phyloP scores from a whole-genome alignment of 2,797 vertebrate species.

The Catostomus latipinnis region DNA sequence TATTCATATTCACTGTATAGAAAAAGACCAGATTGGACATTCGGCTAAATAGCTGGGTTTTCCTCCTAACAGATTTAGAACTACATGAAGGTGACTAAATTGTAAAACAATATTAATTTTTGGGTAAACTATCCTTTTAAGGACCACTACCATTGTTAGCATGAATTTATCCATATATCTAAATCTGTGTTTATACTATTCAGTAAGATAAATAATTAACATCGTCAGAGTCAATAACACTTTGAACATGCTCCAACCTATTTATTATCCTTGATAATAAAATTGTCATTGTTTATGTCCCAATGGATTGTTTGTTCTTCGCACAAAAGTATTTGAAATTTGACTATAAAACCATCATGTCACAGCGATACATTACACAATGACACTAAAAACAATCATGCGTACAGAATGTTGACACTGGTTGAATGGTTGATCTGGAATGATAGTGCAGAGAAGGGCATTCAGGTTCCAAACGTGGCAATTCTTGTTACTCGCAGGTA shows the following conservation, averaged over 20 bases:
- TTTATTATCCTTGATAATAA: not conserved
- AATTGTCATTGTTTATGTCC: not conserved
- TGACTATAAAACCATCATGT: slow-evolving; percentile 41
- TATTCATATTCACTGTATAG: too few species aligned
- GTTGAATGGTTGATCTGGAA: slow-evolving; percentile 53
- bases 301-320: slow-evolving; percentile 9
- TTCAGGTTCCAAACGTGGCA: slow-evolving; percentile 67
- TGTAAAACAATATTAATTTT: too few species aligned
- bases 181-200: not conserved
- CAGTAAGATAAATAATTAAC: slow-evolving; percentile 21
- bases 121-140: not conserved
- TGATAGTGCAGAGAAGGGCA: slow-evolving; percentile 79
- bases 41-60: too few species aligned
- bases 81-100: too few species aligned
- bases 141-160: slow-evolving; percentile 20
- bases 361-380: slow-evolving; percentile 28
- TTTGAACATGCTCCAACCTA: slow-evolving; percentile 6
- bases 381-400: slow-evolving; percentile 45
- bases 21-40: too few species aligned
- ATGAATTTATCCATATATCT: not conserved
- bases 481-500: slow-evolving; percentile 55
- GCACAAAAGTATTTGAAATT: slow-evolving; percentile 25
- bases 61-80: not conserved
- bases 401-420: slow-evolving; percentile 42
- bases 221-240: not conserved